These are phyloP conservation scores for Opisthocomus hoazin DNA, from an alignment of 2,113 vertebrate genomes.

Conservation along the genomic window DNA sequence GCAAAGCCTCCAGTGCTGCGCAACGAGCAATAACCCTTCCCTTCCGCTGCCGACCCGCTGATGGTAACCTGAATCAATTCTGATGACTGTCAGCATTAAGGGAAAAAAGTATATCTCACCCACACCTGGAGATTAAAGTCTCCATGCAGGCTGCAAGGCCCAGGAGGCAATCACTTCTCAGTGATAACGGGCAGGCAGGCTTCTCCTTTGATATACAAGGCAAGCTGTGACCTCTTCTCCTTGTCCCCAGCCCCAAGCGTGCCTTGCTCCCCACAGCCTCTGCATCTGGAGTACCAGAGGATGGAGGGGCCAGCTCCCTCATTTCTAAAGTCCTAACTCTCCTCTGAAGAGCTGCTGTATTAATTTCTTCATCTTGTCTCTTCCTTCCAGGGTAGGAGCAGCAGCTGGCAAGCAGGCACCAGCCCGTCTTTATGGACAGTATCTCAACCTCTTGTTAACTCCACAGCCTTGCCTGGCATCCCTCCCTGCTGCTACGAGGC, in stretches of 20 bases:
- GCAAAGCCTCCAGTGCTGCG: not conserved
- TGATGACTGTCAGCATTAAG: not conserved
- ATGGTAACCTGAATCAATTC: not conserved
- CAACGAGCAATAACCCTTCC: not conserved
- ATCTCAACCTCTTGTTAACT: not conserved
- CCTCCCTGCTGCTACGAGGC: not conserved
- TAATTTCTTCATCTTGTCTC: not conserved
- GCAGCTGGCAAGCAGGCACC: not conserved
- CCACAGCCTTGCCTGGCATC: not conserved
- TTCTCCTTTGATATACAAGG: not conserved
- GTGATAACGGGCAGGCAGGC: accelerated
- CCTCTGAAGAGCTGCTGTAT: not conserved
- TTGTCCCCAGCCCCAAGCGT: not conserved
- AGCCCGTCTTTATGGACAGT: not conserved
- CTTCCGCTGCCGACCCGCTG: not conserved
- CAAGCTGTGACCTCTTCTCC: not conserved
- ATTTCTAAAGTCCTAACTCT: not conserved
- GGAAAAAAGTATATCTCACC: not conserved
- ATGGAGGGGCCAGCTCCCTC: not conserved
- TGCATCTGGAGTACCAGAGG: not conserved
- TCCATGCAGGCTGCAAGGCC: not conserved
- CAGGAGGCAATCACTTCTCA: not conserved
- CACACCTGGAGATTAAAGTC: not conserved
- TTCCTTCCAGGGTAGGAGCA: not conserved
- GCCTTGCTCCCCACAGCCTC: not conserved